These are phyloP conservation scores for Miltochrista miniata DNA, from an alignment of 2,888 invertebrate genomes.

Conservation along the genomic window DNA sequence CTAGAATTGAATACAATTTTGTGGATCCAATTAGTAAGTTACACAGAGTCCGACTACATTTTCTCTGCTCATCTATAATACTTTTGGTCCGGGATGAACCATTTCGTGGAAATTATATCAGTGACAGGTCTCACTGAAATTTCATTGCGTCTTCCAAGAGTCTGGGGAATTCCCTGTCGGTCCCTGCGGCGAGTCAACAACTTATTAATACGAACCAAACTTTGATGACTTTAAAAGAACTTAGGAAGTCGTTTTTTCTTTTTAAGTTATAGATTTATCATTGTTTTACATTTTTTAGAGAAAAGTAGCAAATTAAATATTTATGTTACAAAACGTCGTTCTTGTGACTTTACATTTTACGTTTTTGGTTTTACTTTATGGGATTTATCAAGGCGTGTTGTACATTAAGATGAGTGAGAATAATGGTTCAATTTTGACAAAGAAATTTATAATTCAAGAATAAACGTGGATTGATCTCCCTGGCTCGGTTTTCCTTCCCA, in stretches of 20 bases:
- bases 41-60: conserved; percentile 62
- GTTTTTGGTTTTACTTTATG: too few species aligned
- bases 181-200: conserved; percentile 11
- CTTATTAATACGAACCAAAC: conserved; percentile 3
- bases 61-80: conserved; percentile 71
- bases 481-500: too few species aligned
- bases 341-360: too few species aligned
- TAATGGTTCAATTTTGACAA: too few species aligned
- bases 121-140: conserved; percentile 67
- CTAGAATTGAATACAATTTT: conserved; percentile 56
- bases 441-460: too few species aligned
- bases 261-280: neutral
- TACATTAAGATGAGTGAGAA: too few species aligned
- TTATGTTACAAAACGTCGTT: too few species aligned
- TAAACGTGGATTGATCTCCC: too few species aligned
- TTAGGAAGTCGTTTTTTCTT: conserved; percentile 3
- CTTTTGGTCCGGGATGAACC: conserved; percentile 72
- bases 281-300: too few species aligned
- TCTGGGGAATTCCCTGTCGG: conserved; percentile 41
- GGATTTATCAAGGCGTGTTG: too few species aligned
- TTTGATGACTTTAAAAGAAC: conserved; percentile 5
- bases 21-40: conserved; percentile 68
- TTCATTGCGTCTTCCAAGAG: conserved; percentile 45
- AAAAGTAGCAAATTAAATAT: too few species aligned
- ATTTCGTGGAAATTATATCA: conserved; percentile 75